Evolutionary conservation across 2,888 invertebrate genomes (phyloP).

Genomic region (Cenopis cana): DNA sequence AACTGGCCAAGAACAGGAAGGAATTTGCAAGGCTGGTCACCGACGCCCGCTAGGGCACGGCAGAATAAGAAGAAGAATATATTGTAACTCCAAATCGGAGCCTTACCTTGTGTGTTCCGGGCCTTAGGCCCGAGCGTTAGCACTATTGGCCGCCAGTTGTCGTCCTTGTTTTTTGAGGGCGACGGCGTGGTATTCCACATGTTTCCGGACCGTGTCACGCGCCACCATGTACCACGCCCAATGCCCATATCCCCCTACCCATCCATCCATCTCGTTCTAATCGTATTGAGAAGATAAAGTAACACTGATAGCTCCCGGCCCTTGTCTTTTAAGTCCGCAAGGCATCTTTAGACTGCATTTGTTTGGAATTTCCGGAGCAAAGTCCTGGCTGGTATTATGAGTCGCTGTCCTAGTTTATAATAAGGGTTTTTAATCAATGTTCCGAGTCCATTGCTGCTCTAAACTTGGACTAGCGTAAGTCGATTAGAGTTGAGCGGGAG

Average conservation of each 20-base stretch:
- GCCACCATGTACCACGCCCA: constrained; percentile 6
- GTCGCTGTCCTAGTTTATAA: constrained; percentile 19
- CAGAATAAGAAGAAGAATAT: too few species aligned
- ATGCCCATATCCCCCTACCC: background rate
- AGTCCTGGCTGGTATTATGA: constrained; percentile 22
- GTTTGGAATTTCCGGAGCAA: constrained; percentile 42
- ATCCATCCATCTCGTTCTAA: constrained; percentile 3
- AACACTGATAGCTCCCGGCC: background rate
- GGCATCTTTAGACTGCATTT: constrained; percentile 16
- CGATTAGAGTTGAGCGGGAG: background rate
- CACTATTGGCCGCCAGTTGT: constrained; percentile 2
- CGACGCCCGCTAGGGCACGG: too few species aligned
- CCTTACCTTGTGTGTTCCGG: constrained; percentile 1
- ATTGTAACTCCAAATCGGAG: background rate
- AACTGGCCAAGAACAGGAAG: too few species aligned
- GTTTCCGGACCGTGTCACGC: constrained; percentile 38
- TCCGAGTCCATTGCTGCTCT: constrained; percentile 8
- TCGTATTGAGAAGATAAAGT: background rate
- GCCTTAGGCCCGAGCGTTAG: constrained; percentile 6
- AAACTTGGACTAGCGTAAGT: background rate
- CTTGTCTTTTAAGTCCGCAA: background rate
- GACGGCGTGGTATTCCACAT: constrained; percentile 10
- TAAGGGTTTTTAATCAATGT: background rate
- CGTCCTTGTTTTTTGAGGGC: constrained; percentile 38
- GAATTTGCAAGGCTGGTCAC: too few species aligned